Evolutionary conservation across 2,113 vertebrate species (phyloP), one percentile per base, ranked within the genome.

Genomic region (Fulica atra): DNA sequence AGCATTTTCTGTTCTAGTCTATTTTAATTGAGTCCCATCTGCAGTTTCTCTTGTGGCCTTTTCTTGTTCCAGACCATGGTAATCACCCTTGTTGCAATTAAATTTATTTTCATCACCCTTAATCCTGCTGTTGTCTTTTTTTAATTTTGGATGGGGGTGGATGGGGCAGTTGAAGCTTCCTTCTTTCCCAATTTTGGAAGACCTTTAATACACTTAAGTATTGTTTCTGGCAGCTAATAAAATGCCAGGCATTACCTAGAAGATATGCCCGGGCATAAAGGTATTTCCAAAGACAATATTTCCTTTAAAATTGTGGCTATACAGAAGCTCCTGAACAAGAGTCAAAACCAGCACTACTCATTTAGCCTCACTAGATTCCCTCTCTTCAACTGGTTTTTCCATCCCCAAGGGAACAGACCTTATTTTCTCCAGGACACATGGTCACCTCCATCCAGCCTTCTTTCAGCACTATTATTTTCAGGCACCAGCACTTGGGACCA

Each of bases 221-320:
- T 90, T 88, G 21, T 82, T 92, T 78, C 90, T 90, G 90, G 80
- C 76, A 90, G 72, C 86, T 92, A 83, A 70, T n/a, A 68, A 92
- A 94, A 90, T 92, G 65, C 44, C 83, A 90, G 57, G 90, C 28
- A 60, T 78, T 89, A 81, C 77, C 87, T 81, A 50, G 80, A 88
- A 90, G 76, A 88, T 90, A 66, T 40, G 38, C 20, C 35, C 91
- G 26, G 29, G 20, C 53, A 84, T 79, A 84, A 88, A 56, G 17
- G 29, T 36, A 29, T 85, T 83, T 94, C 83, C 96, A 94, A 96
- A 86, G 73, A 85, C 60, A 97, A 86, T 48, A 93, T 96, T 96
- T 88, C 53, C 69, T 84, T 77, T 91, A 81, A 91, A 81, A 96
- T 7, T 35, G 9, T 65, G 77, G 53, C 20, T 81, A 56, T 72